These are phyloP conservation scores for Hippocampus zosterae DNA, from an alignment of 2,113 vertebrate genomes.

Conservation along the genomic window DNA sequence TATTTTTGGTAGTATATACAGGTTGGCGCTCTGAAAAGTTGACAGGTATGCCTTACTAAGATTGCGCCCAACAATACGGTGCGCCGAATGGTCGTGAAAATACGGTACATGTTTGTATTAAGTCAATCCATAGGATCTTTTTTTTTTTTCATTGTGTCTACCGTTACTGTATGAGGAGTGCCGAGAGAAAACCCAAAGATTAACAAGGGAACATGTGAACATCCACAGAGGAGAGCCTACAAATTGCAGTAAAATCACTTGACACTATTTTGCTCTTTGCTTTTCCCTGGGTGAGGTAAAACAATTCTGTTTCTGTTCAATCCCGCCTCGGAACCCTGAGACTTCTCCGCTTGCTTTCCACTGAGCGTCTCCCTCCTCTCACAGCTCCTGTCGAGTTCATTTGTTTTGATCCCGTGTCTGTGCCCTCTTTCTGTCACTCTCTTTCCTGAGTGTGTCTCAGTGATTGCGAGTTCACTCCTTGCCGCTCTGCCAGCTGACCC, in stretches of 20 bases:
- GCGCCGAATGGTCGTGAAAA: too few relatives aligned
- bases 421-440: slow-evolving; percentile 50
- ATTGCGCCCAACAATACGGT: too few relatives aligned
- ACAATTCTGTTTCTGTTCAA: slow-evolving; percentile 5
- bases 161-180: background rate
- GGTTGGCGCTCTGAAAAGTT: too few relatives aligned
- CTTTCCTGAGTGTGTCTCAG: slow-evolving; percentile 31
- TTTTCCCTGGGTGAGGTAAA: background rate
- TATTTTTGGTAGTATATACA: too few relatives aligned
- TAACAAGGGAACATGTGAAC: background rate
- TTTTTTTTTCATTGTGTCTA: background rate
- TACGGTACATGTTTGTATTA: too few relatives aligned
- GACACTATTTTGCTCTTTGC: background rate
- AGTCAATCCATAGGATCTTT: too few relatives aligned
- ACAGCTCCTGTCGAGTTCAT: slow-evolving; percentile 13
- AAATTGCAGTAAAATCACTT: background rate
- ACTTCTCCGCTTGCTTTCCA: background rate
- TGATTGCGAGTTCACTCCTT: slow-evolving; percentile 34
- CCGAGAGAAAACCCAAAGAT: background rate
- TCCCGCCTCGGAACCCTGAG: background rate
- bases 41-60: too few relatives aligned
- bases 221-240: background rate
- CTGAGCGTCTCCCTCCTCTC: background rate
- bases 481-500: slow-evolving; percentile 38
- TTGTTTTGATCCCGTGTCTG: slow-evolving; percentile 24